phyloP scores from a whole-genome alignment of 2,113 vertebrate species.

The Hipposideros armiger region DNA sequence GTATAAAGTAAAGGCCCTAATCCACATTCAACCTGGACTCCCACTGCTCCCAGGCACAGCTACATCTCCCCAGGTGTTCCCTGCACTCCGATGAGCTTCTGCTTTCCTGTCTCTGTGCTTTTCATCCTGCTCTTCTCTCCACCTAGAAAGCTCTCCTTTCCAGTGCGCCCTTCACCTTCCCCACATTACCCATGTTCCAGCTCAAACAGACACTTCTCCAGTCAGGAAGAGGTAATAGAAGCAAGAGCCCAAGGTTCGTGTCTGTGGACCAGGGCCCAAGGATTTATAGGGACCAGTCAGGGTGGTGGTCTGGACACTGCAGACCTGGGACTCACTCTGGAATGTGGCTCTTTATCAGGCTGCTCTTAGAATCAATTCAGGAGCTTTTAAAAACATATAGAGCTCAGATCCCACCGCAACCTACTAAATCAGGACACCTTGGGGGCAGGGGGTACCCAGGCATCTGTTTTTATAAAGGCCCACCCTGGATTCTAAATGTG shows the following conservation, averaged over 20 bases:
- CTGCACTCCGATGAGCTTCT: fast-evolving
- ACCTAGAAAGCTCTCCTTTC: neutral
- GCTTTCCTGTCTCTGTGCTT: neutral
- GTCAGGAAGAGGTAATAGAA: neutral
- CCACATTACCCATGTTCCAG: fast-evolving
- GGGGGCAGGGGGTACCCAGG: neutral
- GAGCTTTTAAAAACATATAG: neutral
- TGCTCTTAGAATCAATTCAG: neutral
- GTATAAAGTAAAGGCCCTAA: neutral
- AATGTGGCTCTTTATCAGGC: neutral
- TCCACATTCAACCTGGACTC: too few relatives aligned
- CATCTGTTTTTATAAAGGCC: neutral
- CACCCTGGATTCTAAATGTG: neutral
- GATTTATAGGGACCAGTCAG: too few relatives aligned
- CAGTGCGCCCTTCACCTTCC: neutral
- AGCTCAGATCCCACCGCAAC: neutral
- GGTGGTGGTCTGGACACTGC: too few relatives aligned
- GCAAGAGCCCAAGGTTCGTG: neutral
- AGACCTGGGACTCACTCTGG: neutral
- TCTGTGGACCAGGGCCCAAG: neutral
- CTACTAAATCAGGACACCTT: neutral
- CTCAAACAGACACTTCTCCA: neutral
- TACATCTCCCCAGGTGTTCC: neutral
- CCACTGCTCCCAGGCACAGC: too few relatives aligned
- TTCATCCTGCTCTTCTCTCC: neutral